Evolutionary conservation across 2,113 vertebrate species (phyloP), one percentile per base, ranked within the genome.

Genomic region (Excalfactoria chinensis): DNA sequence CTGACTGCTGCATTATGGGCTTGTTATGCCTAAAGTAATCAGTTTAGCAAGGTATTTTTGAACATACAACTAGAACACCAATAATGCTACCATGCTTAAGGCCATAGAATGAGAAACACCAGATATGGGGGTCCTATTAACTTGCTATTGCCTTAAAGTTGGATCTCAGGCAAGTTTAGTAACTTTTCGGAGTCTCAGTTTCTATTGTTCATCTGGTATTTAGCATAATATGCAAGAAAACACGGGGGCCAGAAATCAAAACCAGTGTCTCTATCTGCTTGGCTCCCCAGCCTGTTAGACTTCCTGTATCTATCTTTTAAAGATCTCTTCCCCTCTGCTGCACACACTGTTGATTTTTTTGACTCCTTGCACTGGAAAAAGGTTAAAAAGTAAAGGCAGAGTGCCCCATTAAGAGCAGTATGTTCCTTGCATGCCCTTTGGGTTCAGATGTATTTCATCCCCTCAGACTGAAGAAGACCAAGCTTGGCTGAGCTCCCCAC

Each of bases 361-460:
- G 35, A 4, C 3, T 62, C 20, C 58, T 59, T 86, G 40, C 32
- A 71, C 15, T 35, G 13, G 4, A 15, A 64, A 53, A 43, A 46
- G 20, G 32, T 35, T 16, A 48, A 30, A 72, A 72, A 51, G 17
- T 20, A 77, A 60, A 74, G 11, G 11, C 18, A 86, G 35, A 10
- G 5, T 46, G 26, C 1, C 17, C 14, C 40, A 51, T 3, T 51
- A 19, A 56, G 40, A 75, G 3, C 30, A 68, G 37, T 8, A 60
- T 30, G 56, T 84, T 37, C 5, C 16, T 63, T 63, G 3, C 2
- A 0, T 0, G 3, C 4, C 76, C 13, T 35, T 82, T 48, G 63
- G 62, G 58, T 23, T 69, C 0, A 0, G 4, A 15, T 12, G 43
- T 5, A 13, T 86, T 86, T 71, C 32, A 51, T 35, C 8, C 11